Percentiles rank a stretch among this genome's conserved stretches.
phyloP scores from a whole-genome alignment of 2,113 vertebrate genomes.

The Merops nubicus region DNA sequence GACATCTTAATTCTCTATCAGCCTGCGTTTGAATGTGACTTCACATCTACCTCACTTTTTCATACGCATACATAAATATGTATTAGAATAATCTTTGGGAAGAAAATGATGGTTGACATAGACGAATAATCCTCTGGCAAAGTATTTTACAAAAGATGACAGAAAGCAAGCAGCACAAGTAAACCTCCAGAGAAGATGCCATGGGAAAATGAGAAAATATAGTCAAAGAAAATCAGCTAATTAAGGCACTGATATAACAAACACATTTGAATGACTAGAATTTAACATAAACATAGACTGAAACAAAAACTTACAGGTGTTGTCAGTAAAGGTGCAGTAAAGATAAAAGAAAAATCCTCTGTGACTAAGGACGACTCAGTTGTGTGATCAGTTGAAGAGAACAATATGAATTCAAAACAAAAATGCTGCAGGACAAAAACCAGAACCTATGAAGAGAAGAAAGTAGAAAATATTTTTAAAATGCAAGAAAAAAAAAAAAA shows the following conservation, averaged over 20 bases:
- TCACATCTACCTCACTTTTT: background rate
- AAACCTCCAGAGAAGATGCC: background rate
- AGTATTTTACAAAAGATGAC: background rate
- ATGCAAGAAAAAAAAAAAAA: background rate
- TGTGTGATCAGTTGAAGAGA: background rate
- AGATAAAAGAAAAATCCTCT: background rate
- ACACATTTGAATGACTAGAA: background rate
- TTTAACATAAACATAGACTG: background rate
- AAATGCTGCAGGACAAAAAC: background rate
- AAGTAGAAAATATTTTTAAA: background rate
- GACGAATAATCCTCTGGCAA: background rate
- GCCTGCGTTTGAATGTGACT: background rate
- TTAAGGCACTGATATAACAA: background rate
- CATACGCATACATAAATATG: background rate
- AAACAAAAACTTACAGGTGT: slow-evolving; percentile 33
- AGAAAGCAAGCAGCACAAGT: background rate
- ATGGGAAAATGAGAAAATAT: background rate
- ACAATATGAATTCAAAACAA: background rate
- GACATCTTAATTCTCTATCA: background rate
- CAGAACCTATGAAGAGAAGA: background rate
- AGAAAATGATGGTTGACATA: background rate
- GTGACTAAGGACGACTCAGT: background rate
- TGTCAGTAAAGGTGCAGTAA: background rate
- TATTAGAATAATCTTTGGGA: background rate
- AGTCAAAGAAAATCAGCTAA: background rate